phyloP scores from a whole-genome alignment of 2,113 vertebrate species.

The Bostrychus sinensis region DNA sequence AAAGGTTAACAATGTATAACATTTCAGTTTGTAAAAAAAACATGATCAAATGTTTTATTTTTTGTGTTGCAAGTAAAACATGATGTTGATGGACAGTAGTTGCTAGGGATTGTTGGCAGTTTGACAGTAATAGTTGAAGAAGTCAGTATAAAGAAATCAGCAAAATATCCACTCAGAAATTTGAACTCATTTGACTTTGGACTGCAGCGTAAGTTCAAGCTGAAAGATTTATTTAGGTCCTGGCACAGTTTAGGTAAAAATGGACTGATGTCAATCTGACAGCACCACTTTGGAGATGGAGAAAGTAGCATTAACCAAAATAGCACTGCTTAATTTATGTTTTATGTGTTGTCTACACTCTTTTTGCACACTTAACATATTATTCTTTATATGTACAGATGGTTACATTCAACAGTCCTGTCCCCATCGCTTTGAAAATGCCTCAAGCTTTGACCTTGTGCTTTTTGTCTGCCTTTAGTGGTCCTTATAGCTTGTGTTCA shows the following conservation, averaged over 20 bases:
- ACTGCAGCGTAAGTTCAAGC: not conserved
- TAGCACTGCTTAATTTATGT: too few species aligned
- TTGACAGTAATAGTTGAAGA: not conserved
- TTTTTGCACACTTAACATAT: too few species aligned
- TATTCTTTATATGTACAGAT: too few species aligned
- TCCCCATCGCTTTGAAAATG: slow-evolving; percentile 20
- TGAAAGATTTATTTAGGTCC: not conserved
- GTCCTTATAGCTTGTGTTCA: not conserved
- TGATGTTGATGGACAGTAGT: too few species aligned
- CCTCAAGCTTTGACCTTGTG: slow-evolving; percentile 7
- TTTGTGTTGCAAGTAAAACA: too few species aligned
- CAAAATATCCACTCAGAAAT: not conserved
- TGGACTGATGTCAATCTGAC: not conserved
- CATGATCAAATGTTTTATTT: too few species aligned
- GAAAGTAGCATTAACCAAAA: not conserved
- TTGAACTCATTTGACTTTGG: slow-evolving; percentile 5
- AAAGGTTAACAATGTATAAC: too few species aligned
- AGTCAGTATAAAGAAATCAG: not conserved
- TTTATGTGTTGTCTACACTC: too few species aligned
- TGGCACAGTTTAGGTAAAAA: not conserved
- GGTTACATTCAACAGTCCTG: too few species aligned
- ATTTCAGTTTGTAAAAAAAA: too few species aligned
- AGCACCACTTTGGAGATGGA: not conserved
- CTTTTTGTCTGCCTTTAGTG: not conserved
- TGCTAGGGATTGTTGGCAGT: not conserved